These are phyloP conservation scores for Sebastes itinus DNA, from an alignment of 2,797 vertebrate genomes.

Conservation along the genomic window DNA sequence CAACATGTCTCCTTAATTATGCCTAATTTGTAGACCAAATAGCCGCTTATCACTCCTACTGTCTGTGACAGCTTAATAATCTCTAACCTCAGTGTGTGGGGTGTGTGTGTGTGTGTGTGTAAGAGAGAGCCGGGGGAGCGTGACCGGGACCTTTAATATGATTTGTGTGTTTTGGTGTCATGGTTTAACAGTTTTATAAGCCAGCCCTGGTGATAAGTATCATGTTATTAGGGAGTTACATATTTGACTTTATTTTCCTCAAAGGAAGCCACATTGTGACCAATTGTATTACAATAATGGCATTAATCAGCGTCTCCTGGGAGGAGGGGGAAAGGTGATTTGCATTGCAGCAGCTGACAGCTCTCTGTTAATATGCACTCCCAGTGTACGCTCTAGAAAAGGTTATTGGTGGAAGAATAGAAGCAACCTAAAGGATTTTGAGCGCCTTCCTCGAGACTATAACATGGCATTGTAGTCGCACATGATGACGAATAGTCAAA, in stretches of 20 bases:
- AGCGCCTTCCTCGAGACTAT: constrained; percentile 35
- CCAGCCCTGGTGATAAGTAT: constrained; percentile 76
- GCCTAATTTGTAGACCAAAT: constrained; percentile 88
- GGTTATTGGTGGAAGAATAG: constrained; percentile 45
- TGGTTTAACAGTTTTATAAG: constrained; percentile 84
- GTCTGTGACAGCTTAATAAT: constrained; percentile 88
- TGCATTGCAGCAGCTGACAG: constrained; percentile 74
- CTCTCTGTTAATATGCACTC: constrained; percentile 59
- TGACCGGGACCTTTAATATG: constrained; percentile 83
- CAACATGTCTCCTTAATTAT: constrained; percentile 85
- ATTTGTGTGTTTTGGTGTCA: constrained; percentile 85
- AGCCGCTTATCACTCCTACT: constrained; percentile 83
- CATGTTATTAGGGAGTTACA: constrained; percentile 82
- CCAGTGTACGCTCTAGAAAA: constrained; percentile 26
- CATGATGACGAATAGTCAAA: constrained; percentile 36
- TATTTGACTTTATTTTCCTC: constrained; percentile 83
- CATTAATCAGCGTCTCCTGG: constrained; percentile 79
- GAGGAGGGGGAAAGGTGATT: constrained; percentile 72
- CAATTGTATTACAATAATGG: constrained; percentile 81
- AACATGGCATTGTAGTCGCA: constrained; percentile 46
- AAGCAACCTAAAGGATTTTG: constrained; percentile 36
- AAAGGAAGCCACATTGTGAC: constrained; percentile 74
- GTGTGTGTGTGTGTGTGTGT: constrained; percentile 71
- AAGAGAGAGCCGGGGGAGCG: constrained; percentile 61
- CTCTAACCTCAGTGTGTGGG: constrained; percentile 75